These are phyloP conservation scores for Eulemur albifrons DNA, from an alignment of 2,797 vertebrate species.

Conservation along the genomic window DNA sequence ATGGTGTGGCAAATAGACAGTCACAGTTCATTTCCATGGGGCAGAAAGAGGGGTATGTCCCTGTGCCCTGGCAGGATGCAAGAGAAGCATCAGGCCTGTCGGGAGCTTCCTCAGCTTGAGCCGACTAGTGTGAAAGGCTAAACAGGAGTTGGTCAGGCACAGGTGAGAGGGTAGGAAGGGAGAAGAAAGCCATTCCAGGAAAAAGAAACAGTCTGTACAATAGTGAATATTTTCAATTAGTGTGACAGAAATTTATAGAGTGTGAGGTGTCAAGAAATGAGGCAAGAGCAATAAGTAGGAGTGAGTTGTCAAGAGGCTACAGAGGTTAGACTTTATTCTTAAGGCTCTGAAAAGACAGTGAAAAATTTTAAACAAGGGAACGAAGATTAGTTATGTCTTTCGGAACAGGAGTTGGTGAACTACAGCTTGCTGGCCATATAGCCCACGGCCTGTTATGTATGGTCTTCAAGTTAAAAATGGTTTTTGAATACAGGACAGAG, in stretches of 20 bases:
- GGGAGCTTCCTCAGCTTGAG: not conserved
- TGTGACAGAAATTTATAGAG: not conserved
- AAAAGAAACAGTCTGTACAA: not conserved
- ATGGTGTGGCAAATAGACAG: not conserved
- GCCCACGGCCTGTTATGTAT: not conserved
- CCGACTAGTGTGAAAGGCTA: not conserved
- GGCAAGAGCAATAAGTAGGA: not conserved
- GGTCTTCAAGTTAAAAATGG: not conserved
- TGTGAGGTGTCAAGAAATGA: not conserved
- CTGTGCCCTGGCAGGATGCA: not conserved
- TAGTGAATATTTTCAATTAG: not conserved
- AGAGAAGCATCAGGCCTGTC: not conserved
- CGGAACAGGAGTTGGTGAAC: not conserved
- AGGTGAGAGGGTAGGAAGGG: not conserved
- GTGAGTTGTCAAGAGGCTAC: not conserved
- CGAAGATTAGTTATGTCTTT: not conserved
- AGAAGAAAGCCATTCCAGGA: not conserved
- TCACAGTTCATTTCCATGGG: not conserved
- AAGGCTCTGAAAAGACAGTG: not conserved
- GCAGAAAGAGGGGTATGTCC: not conserved
- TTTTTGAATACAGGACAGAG: conserved; percentile 18
- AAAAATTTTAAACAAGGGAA: conserved; percentile 21
- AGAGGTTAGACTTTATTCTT: not conserved
- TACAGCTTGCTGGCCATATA: not conserved
- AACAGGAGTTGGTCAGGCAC: not conserved